Evolutionary conservation across 2,113 vertebrate genomes (phyloP).

Genomic region (Petaurus breviceps): DNA sequence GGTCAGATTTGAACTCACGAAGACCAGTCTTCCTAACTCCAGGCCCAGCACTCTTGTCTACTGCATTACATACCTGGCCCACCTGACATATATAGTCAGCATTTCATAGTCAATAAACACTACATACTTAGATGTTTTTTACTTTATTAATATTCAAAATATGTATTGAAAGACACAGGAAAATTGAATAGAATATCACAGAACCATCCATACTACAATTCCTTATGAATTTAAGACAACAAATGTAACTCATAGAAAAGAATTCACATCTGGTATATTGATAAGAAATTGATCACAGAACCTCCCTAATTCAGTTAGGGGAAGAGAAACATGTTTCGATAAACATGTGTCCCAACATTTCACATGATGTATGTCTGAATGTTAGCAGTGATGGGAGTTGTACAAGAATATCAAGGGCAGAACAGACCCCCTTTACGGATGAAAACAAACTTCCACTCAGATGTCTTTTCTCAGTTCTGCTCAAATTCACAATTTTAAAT

Average conservation of each 20-base stretch:
- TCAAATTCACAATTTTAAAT: conserved; percentile 62
- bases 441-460: conserved; percentile 72
- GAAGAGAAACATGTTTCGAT: conserved; percentile 54
- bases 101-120: background rate
- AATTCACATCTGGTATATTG: background rate
- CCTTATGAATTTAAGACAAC: conserved; percentile 9
- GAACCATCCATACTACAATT: conserved; percentile 38
- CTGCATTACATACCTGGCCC: background rate
- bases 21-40: background rate
- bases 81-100: background rate
- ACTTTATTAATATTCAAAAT: background rate
- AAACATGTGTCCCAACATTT: conserved; percentile 57
- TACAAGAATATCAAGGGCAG: conserved; percentile 71
- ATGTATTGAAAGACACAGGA: background rate
- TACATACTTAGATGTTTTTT: background rate
- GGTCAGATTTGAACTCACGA: background rate
- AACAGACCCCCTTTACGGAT: conserved; percentile 67
- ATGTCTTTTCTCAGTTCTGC: conserved; percentile 69
- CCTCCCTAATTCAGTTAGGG: conserved; percentile 51
- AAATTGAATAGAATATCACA: background rate
- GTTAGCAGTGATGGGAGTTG: conserved; percentile 41
- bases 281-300: conserved; percentile 31
- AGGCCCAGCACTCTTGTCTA: background rate
- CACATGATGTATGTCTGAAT: conserved; percentile 54
- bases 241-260: background rate